These are phyloP conservation scores for Dermochelys coriacea DNA, from an alignment of 2,797 vertebrate species.

Conservation along the genomic window DNA sequence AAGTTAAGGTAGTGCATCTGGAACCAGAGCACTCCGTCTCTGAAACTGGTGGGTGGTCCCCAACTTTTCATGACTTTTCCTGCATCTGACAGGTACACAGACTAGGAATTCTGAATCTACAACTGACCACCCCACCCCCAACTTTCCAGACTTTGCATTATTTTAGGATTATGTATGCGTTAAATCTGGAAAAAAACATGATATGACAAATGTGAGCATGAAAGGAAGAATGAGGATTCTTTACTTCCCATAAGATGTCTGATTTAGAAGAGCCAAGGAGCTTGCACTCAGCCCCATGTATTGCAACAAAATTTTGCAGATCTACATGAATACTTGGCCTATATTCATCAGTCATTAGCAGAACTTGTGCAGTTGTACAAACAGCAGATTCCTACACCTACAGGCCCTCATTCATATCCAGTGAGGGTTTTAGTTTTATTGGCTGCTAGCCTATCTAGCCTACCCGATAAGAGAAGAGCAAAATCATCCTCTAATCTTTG, in stretches of 20 bases:
- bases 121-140: not conserved
- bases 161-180: not conserved
- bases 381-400: constrained; percentile 63
- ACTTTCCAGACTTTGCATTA: not conserved
- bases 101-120: not conserved
- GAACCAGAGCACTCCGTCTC: constrained; percentile 44
- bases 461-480: constrained; percentile 57
- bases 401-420: constrained; percentile 45
- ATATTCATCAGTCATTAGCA: constrained; percentile 50
- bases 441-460: constrained; percentile 66
- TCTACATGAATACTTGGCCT: constrained; percentile 20
- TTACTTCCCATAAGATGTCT: not conserved
- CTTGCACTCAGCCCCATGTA: not conserved
- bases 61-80: constrained; percentile 32
- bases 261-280: not conserved
- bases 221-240: not conserved
- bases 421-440: constrained; percentile 61
- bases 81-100: not conserved
- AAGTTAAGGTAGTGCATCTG: constrained; percentile 39
- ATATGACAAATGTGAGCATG: not conserved
- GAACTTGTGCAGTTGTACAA: constrained; percentile 63
- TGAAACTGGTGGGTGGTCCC: constrained; percentile 45
- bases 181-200: not conserved
- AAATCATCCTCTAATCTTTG: constrained; percentile 32
- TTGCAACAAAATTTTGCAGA: constrained; percentile 17